phyloP scores from a whole-genome alignment of 1,140 invertebrate genomes.

The Sinonovacula constricta region DNA sequence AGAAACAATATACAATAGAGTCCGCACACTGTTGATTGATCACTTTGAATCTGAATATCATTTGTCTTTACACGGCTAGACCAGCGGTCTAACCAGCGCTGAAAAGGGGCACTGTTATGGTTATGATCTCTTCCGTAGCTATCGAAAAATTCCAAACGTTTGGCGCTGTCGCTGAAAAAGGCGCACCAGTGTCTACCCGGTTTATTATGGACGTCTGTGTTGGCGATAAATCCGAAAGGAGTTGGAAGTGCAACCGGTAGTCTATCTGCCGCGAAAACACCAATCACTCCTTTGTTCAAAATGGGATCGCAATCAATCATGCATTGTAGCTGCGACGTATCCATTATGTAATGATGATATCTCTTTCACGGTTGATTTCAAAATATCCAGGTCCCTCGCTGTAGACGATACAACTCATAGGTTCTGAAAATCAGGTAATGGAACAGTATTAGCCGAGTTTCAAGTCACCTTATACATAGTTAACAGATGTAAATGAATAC shows the following conservation, averaged over 20 bases:
- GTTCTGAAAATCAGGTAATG: slow-evolving; percentile 14
- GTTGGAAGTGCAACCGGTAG: slow-evolving; percentile 6
- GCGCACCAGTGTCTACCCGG: slow-evolving; percentile 16
- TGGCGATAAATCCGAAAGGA: slow-evolving; percentile 32
- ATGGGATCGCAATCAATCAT: slow-evolving; percentile 15
- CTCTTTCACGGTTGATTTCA: slow-evolving; percentile 29
- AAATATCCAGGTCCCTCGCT: slow-evolving; percentile 28
- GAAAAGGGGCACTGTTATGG: slow-evolving; percentile 4
- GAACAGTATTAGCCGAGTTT: background rate
- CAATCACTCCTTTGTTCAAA: slow-evolving; percentile 11
- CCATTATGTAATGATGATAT: slow-evolving; percentile 29
- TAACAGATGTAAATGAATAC: background rate
- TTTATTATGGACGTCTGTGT: slow-evolving; percentile 16
- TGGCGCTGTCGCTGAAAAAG: slow-evolving; percentile 9
- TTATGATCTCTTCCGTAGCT: background rate
- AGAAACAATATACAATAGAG: slow-evolving; percentile 26
- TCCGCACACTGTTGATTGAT: slow-evolving; percentile 15
- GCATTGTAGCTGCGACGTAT: slow-evolving; percentile 24
- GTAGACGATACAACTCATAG: slow-evolving; percentile 26
- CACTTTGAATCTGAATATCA: slow-evolving; percentile 27
- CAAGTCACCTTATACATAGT: background rate
- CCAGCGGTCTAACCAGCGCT: background rate
- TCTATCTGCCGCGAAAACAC: slow-evolving; percentile 28
- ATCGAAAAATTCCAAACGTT: slow-evolving; percentile 27
- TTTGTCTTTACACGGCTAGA: background rate